phyloP scores from a whole-genome alignment of 2,113 vertebrate genomes.

The Murina feae region DNA sequence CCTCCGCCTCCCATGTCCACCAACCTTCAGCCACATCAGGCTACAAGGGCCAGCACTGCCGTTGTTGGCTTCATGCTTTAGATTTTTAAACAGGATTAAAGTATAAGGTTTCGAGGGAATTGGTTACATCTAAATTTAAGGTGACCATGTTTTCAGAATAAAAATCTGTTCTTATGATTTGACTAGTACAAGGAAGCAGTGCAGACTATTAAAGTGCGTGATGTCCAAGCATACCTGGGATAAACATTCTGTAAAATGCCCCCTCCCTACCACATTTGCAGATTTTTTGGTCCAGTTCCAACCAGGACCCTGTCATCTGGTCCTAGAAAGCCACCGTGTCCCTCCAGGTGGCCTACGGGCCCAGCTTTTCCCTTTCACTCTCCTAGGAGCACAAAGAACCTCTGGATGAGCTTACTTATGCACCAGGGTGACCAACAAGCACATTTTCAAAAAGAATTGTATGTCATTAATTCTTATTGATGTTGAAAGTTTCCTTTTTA shows the following conservation, averaged over 20 bases:
- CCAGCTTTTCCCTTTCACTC: neutral
- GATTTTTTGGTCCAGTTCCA: rapidly evolving
- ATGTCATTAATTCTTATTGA: conserved; percentile 29
- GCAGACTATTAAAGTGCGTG: rapidly evolving
- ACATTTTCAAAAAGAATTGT: neutral
- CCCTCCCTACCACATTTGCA: rapidly evolving
- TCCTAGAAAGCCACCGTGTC: rapidly evolving
- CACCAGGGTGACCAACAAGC: conserved; percentile 22
- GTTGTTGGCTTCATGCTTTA: rapidly evolving
- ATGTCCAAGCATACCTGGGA: rapidly evolving
- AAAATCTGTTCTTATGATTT: neutral
- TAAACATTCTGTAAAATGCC: rapidly evolving
- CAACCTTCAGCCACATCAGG: rapidly evolving
- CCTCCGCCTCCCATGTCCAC: rapidly evolving
- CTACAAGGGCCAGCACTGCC: rapidly evolving
- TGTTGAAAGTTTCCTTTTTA: conserved; percentile 74
- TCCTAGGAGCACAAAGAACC: neutral
- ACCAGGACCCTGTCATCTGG: too few relatives aligned
- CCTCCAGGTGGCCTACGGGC: rapidly evolving
- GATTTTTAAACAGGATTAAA: neutral
- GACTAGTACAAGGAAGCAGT: rapidly evolving
- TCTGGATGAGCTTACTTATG: neutral
- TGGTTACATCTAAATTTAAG: neutral
- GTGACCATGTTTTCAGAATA: neutral
- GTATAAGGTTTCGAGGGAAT: neutral